Base-by-base conservation (phyloP, 2,113 vertebrate genomes). In the Aleadryas rufinucha region DNA sequence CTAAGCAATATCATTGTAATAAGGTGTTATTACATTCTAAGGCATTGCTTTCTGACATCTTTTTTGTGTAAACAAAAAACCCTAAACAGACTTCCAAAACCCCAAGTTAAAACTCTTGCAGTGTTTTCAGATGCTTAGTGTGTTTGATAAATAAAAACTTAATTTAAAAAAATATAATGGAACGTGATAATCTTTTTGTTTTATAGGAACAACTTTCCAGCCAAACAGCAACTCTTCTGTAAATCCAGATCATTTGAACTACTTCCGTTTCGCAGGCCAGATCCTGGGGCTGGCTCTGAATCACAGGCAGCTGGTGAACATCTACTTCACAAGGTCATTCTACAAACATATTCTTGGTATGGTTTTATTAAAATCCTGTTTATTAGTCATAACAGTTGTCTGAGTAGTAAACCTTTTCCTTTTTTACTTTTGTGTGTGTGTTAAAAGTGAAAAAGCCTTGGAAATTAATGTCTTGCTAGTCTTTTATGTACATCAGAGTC, bases 201-300 rank as follows among this genome's bases (percentile, higher is more conserved):
- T 96, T 95, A 69, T 94, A 99, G 99, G 99, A 91, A 99, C 99
- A 74, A 99, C 99, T 28, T 99, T 99, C 97, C 99, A 99, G 92
- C 99, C 99, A 59, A 99, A 99, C 98, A 99, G 99, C 88, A 99
- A 99, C 97, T 99, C 99, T 17, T 99, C 99, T 19, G 99, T 99
- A 71, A 99, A 99, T 97, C 99, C 99, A 18, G 99, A 99, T 97
- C 99, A 99, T 91, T 97, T 99, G 96, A 99, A 99, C 97, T 99
- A 99, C 98, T 99, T 99, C 93, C 97, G 97, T 61, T 99, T 99
- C 15, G 99, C 99, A 31, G 99, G 99, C 84, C 99, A 99, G 95
- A 99, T 99, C 79, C 98, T 99, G 89, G 99, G 99, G 63, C 97
- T 99, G 94, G 99, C 99, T 74, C 98, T 99, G 90, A 99, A 99